Evolutionary conservation across 2,888 invertebrate genomes (phyloP).

Genomic region (Metalampra italica): DNA sequence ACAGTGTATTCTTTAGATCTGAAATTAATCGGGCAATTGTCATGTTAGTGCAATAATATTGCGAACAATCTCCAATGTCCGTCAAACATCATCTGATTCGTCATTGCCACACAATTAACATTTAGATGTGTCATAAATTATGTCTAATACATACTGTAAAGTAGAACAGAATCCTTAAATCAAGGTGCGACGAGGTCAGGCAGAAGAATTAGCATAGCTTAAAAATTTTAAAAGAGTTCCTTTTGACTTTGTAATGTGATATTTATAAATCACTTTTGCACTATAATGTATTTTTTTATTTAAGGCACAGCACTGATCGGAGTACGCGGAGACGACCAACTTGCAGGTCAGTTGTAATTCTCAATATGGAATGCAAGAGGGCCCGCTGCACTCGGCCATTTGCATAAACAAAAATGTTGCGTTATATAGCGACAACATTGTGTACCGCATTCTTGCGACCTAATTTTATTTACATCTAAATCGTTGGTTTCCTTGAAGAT

Average conservation of each 20-base stretch:
- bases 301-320: neutral
- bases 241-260: constrained; percentile 26
- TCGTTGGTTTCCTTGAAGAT: constrained; percentile 32
- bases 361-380: constrained; percentile 50
- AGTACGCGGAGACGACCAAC: constrained; percentile 46
- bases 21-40: constrained; percentile 44
- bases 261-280: constrained; percentile 35
- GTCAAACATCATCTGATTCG: constrained; percentile 50
- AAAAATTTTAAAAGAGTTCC: constrained; percentile 43
- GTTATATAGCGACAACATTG: constrained; percentile 47
- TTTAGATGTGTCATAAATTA: constrained; percentile 68
- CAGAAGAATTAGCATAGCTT: constrained; percentile 59
- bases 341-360: constrained; percentile 51
- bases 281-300: constrained; percentile 13
- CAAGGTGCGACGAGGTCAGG: constrained; percentile 63
- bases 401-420: constrained; percentile 55
- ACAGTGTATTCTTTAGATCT: constrained; percentile 56
- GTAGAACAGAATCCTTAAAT: constrained; percentile 62
- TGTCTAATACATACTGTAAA: constrained; percentile 61
- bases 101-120: constrained; percentile 67
- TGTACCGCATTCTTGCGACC: constrained; percentile 40
- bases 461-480: constrained; percentile 43
- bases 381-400: constrained; percentile 50
- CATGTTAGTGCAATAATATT: neutral
- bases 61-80: constrained; percentile 33